These are phyloP conservation scores for Saxicola maurus DNA, from an alignment of 2,797 vertebrate species.

Conservation along the genomic window DNA sequence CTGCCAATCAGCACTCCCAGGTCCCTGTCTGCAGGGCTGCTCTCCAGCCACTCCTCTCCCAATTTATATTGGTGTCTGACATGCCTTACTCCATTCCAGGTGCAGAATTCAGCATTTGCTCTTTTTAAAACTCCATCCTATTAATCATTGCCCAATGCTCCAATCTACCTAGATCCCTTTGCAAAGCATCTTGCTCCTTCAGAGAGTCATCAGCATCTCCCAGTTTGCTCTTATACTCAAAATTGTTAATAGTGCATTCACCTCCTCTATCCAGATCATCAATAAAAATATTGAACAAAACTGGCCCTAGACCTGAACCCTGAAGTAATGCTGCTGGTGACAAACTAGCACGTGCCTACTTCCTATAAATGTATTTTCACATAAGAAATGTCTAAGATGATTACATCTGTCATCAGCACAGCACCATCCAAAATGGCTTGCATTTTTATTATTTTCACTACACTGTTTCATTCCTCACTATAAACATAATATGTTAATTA, in stretches of 20 bases:
- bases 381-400: neutral
- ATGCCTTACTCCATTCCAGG: neutral
- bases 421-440: neutral
- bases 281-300: neutral
- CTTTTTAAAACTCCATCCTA: neutral
- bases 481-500: neutral
- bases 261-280: neutral
- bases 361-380: neutral
- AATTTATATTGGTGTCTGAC: fast-evolving
- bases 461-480: neutral
- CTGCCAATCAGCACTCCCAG: neutral
- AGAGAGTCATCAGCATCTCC: neutral
- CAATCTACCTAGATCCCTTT: neutral
- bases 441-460: neutral
- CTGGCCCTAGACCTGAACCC: neutral
- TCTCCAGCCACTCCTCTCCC: neutral
- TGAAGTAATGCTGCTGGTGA: neutral
- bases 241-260: neutral
- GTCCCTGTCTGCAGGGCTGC: neutral
- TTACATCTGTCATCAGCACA: neutral
- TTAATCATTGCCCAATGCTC: neutral
- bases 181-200: neutral
- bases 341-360: neutral
- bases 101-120: fast-evolving
- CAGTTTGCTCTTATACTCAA: neutral